Percentiles rank a stretch among this genome's conserved stretches.
Evolutionary conservation across 1,140 invertebrate genomes (phyloP).

Genomic region (Telenomus remus): DNA sequence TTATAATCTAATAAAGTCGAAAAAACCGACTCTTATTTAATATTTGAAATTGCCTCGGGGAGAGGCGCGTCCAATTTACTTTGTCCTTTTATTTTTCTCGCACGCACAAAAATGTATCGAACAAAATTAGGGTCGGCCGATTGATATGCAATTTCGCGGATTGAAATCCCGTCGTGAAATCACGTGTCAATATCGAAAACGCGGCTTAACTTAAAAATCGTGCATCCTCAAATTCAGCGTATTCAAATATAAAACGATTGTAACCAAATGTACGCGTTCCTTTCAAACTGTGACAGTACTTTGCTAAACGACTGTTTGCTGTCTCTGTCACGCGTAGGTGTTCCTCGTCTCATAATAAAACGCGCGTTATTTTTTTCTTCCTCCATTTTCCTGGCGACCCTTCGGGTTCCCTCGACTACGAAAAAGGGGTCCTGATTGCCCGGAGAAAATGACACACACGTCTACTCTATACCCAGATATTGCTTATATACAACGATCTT

Average conservation of each 20-base stretch:
- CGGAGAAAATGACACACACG: constrained; percentile 55
- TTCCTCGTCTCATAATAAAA: constrained; percentile 55
- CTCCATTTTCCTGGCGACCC: constrained; percentile 27
- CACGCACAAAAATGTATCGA: no score
- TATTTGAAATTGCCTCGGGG: constrained; percentile 13
- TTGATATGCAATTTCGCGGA: neutral
- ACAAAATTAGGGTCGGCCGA: no score
- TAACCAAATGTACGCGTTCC: constrained; percentile 39
- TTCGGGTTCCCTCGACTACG: constrained; percentile 32
- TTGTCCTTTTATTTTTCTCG: no score
- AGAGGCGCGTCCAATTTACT: no score
- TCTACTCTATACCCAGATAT: constrained; percentile 44
- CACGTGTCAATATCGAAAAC: constrained; percentile 12
- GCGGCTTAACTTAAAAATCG: neutral
- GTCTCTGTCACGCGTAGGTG: constrained; percentile 20
- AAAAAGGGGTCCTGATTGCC: constrained; percentile 55
- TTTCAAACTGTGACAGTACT: constrained; percentile 31
- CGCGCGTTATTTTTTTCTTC: constrained; percentile 39
- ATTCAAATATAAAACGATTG: constrained; percentile 34
- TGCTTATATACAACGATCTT: constrained; percentile 59
- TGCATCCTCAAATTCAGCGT: constrained; percentile 2
- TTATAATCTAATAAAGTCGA: constrained; percentile 37
- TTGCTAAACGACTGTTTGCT: constrained; percentile 44
- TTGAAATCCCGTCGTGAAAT: neutral
- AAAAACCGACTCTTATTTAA: constrained; percentile 35